phyloP scores from a whole-genome alignment of 2,888 invertebrate species.

The Phlogophora meticulosa region DNA sequence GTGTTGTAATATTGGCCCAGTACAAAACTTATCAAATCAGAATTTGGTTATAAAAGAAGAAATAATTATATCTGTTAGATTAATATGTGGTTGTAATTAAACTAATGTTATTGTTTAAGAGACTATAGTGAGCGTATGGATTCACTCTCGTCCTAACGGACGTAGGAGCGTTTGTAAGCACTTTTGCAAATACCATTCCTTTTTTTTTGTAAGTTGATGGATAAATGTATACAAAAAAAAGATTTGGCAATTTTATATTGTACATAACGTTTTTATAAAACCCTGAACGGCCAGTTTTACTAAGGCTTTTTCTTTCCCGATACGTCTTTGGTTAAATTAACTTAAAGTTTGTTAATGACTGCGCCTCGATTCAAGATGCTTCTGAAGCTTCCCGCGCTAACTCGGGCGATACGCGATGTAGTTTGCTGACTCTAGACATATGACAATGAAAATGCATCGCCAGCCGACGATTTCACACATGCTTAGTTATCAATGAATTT shows the following conservation, averaged over 20 bases:
- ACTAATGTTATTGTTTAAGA: not conserved
- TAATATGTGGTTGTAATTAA: conserved; percentile 21
- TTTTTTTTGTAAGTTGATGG: not conserved
- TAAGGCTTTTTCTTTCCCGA: not conserved
- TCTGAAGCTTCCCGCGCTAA: no score
- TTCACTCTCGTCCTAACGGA: conserved; percentile 8
- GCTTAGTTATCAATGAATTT: no score
- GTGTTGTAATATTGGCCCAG: not conserved
- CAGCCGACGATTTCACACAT: not conserved
- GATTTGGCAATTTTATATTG: not conserved
- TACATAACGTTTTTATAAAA: not conserved
- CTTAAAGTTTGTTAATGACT: not conserved
- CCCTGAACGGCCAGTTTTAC: not conserved
- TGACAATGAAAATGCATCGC: not conserved
- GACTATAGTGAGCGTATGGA: conserved; percentile 8
- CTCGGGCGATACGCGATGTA: no score
- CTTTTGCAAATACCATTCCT: not conserved
- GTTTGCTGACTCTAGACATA: not conserved
- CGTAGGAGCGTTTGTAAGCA: conserved; percentile 25
- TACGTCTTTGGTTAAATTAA: not conserved
- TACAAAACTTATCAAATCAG: conserved; percentile 8
- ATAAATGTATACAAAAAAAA: not conserved
- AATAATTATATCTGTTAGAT: not conserved
- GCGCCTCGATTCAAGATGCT: not conserved
- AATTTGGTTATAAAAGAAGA: not conserved